Evolutionary conservation across 2,888 invertebrate genomes (phyloP).

Genomic region (Chirona hameri): DNA sequence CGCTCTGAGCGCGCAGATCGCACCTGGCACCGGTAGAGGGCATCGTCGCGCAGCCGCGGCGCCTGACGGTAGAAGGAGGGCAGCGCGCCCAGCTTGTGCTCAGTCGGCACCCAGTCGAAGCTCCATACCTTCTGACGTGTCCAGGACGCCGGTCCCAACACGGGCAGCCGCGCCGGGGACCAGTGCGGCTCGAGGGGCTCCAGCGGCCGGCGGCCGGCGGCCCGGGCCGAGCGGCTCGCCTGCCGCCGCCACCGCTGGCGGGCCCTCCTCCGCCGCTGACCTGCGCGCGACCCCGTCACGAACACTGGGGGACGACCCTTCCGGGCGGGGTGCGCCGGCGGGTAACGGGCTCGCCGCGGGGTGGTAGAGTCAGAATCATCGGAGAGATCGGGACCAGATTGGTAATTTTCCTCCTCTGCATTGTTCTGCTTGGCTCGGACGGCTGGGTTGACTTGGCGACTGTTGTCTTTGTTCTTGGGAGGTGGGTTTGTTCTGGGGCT

Average conservation of each 20-base stretch:
- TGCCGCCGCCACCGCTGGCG: background rate
- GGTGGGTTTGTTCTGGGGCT: background rate
- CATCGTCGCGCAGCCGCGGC: background rate
- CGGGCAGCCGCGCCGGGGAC: background rate
- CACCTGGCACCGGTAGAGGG: background rate
- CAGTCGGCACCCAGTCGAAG: conserved; percentile 23
- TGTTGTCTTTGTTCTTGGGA: too few relatives aligned
- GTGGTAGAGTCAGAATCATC: background rate
- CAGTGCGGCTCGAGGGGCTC: conserved; percentile 3
- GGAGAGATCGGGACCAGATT: too few relatives aligned
- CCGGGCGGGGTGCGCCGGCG: background rate
- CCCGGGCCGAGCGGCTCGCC: background rate
- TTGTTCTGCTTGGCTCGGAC: too few relatives aligned
- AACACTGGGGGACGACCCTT: background rate
- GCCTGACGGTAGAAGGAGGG: conserved; percentile 24
- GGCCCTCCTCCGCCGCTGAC: background rate
- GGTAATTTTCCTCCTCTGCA: background rate
- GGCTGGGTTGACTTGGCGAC: too few relatives aligned
- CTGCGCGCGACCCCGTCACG: background rate
- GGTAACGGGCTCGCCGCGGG: background rate
- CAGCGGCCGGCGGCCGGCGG: background rate
- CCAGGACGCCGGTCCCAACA: background rate
- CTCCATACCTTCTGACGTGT: background rate
- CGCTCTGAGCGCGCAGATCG: background rate
- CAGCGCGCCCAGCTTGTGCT: conserved; percentile 22